A percentile compares a stretch with the other conserved stretches of the same genome.
Evolutionary conservation across 2,797 vertebrate genomes (phyloP).

Genomic region (Anguilla megastoma): DNA sequence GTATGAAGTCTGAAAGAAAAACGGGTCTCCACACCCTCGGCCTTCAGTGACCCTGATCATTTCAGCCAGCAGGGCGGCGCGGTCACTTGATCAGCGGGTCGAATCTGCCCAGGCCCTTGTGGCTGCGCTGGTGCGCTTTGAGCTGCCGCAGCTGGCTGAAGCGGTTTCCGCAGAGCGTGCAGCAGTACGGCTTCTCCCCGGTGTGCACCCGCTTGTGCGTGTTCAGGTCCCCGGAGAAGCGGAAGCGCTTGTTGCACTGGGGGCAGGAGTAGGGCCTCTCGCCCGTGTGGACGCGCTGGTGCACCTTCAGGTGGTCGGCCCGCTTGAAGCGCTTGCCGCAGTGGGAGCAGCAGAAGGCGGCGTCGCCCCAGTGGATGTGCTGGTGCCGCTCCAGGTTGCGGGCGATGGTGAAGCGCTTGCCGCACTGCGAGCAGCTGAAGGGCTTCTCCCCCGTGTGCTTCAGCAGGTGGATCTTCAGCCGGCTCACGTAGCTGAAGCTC

Average conservation of each 20-base stretch:
- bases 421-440: slow-evolving; percentile 31
- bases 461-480: slow-evolving; percentile 31
- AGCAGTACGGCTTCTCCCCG: slow-evolving; percentile 32
- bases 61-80: neutral
- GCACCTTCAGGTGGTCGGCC: slow-evolving; percentile 35
- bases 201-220: slow-evolving; percentile 35
- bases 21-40: neutral
- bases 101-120: slow-evolving; percentile 21
- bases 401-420: slow-evolving; percentile 34
- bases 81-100: slow-evolving; percentile 3
- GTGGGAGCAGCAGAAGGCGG: slow-evolving; percentile 27
- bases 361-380: slow-evolving; percentile 36
- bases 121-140: slow-evolving; percentile 29
- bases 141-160: slow-evolving; percentile 34
- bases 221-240: slow-evolving; percentile 34
- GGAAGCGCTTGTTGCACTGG: slow-evolving; percentile 36
- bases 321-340: slow-evolving; percentile 31
- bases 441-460: slow-evolving; percentile 36
- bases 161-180: slow-evolving; percentile 19
- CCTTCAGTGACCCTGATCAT: neutral
- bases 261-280: slow-evolving; percentile 33
- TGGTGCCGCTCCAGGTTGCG: slow-evolving; percentile 33
- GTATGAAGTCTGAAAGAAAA: neutral
- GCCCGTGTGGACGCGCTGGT: slow-evolving; percentile 34
- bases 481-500: slow-evolving; percentile 29